Base-by-base conservation (phyloP, 2,888 invertebrate genomes). In the Himalopsyche tibetana region DNA sequence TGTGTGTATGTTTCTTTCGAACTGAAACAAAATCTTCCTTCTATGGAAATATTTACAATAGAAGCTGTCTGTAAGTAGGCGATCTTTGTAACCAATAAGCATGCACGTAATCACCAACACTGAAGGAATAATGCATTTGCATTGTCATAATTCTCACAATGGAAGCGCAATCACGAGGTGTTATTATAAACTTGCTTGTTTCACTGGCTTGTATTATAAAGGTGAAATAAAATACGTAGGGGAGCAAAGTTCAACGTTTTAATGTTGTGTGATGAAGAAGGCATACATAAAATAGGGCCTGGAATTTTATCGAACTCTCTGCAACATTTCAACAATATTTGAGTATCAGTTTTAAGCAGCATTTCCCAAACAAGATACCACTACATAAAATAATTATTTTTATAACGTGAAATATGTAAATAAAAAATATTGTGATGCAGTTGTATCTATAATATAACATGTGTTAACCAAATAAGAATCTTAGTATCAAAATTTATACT, bases 221-320 rank as follows among this genome's bases (percentile, higher is more conserved):
- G 63, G 63, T 19, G n/a, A 28, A n/a, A 63, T 63, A 63, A n/a
- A 63, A 28, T 63, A 63, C 63, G 63, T 11, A 19, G 63, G 51
- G 63, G 63, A 19, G 63, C 63, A 63, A 63, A 63, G 63, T 63
- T 63, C 63, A 63, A 63, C 63, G 63, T 63, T 63, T 56, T 63
- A 63, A 63, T 63, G 28, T 28, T 28, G 2, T 28, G 63, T 63
- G 19, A 63, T 11, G 28, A 15, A 63, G 63, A 63, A 63, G 19
- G 63, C 17, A 56, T 63, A 19, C 63, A 19, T 63, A 51, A 15
- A 51, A 51, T 15, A 28, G 6, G 28, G 5, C 19, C 2, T 28
- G 63, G n/a, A 63, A 63, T 63, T 63, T 63, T 63, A 63, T 63
- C 63, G 28, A 19, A 12, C 8, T 51, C 15, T 51, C 51, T 45